Evolutionary conservation across 2,113 vertebrate genomes (phyloP).

Genomic region (Holacanthus passer): DNA sequence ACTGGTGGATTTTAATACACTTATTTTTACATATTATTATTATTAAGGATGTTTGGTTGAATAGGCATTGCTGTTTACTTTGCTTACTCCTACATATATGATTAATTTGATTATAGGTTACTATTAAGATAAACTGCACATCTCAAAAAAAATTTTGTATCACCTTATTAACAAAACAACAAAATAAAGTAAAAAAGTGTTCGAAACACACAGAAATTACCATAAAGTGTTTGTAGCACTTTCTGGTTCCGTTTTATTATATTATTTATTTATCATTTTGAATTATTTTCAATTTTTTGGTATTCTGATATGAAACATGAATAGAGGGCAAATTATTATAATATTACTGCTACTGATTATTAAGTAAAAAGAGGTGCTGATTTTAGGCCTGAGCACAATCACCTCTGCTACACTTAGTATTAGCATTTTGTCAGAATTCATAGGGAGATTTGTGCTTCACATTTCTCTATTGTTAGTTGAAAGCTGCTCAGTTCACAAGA

Average conservation of each 20-base stretch:
- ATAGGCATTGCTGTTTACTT: not conserved
- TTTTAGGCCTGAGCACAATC: not conserved
- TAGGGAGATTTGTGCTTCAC: not conserved
- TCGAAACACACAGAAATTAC: not conserved
- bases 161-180: not conserved
- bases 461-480: too few relatives aligned
- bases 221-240: not conserved
- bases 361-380: not conserved
- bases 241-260: not conserved
- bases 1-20: not conserved
- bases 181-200: not conserved
- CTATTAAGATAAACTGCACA: not conserved
- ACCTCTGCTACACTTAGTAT: not conserved
- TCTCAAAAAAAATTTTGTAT: not conserved
- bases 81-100: not conserved
- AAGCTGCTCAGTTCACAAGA: too few relatives aligned
- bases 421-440: not conserved
- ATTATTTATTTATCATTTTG: not conserved
- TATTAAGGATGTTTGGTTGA: not conserved
- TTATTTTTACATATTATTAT: too few relatives aligned
- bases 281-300: not conserved
- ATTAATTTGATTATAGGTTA: not conserved
- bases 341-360: too few relatives aligned
- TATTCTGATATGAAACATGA: not conserved
- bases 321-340: not conserved